Base-by-base conservation (phyloP, 1,140 invertebrate genomes). In the Centruroides sculpturatus region DNA sequence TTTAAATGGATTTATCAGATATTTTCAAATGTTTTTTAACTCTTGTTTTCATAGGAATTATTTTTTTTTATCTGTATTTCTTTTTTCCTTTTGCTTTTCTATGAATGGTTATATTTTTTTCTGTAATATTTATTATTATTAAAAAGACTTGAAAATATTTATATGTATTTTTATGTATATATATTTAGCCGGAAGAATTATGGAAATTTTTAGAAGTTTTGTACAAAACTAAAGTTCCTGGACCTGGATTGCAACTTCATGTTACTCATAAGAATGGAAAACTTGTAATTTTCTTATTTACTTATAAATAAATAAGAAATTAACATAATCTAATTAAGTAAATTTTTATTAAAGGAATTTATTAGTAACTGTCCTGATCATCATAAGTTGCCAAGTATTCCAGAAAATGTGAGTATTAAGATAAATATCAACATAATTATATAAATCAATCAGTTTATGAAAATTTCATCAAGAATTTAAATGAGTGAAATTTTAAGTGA, bases 311-410 rank as follows among this genome's bases (percentile, higher is more conserved):
- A 65, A 55, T 55, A 34, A 35, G 6, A 55, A n/a, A 47, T 59
- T n/a, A 3, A 52, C 13, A 41, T 47, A 3, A 10, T 49, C 8
- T 58, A 50, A 5, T 23, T 58, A 23, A 23, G 23, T 55, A 9
- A 8, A 4, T 49, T 6, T 55, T 12, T 23, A 11, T 79, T 81
- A 61, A 72, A 89, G 84, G 80, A 79, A 67, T 90, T 89, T 72
- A 77, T 80, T 61, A 87, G 84, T 65, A 81, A 83, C 70, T 83
- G 85, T 68, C 88, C 89, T 46, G 81, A 85, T 71, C 82, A 83
- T 67, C 83, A 84, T 68, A 83, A 85, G 71, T 77, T 96, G 64
- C 90, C 92, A 47, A 90, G 85, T 75, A 93, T 96, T 78, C 92
- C 92, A 55, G 86, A 92, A 76, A 94, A 93, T 82, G 91, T 95